phyloP scores from a whole-genome alignment of 2,797 vertebrate genomes.

The Rallus crepitans region DNA sequence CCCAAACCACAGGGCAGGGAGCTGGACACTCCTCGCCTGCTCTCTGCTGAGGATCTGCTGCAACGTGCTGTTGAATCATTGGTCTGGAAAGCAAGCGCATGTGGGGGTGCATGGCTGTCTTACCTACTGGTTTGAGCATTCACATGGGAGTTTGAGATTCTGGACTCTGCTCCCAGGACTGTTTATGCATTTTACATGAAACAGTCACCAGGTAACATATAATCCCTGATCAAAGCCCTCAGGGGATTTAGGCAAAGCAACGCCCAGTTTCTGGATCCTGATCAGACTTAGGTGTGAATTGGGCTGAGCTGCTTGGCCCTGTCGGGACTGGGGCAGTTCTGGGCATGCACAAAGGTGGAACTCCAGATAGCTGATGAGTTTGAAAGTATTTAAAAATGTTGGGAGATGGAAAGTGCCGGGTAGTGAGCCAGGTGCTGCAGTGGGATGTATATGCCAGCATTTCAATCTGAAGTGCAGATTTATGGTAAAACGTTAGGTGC shows the following conservation, averaged over 20 bases:
- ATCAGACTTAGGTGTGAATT: slow-evolving; percentile 58
- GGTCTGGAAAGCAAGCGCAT: neutral
- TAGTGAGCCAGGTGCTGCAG: neutral
- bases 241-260: slow-evolving; percentile 15
- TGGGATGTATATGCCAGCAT: neutral
- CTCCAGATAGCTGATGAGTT: neutral
- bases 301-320: slow-evolving; percentile 53
- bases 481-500: neutral
- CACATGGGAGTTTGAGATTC: neutral
- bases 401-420: neutral
- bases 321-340: slow-evolving; percentile 56
- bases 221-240: slow-evolving; percentile 42
- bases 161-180: slow-evolving; percentile 44
- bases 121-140: neutral
- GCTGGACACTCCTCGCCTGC: neutral
- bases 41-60: neutral
- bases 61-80: neutral
- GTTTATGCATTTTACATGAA: slow-evolving; percentile 50
- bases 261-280: slow-evolving; percentile 45
- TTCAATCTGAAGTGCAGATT: neutral
- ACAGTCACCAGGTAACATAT: slow-evolving; percentile 60
- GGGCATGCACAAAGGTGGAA: slow-evolving; percentile 36
- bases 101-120: neutral
- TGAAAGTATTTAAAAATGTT: neutral
- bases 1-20: neutral